Evolutionary conservation across 2,113 vertebrate genomes (phyloP).

Genomic region (Strigops habroptila): DNA sequence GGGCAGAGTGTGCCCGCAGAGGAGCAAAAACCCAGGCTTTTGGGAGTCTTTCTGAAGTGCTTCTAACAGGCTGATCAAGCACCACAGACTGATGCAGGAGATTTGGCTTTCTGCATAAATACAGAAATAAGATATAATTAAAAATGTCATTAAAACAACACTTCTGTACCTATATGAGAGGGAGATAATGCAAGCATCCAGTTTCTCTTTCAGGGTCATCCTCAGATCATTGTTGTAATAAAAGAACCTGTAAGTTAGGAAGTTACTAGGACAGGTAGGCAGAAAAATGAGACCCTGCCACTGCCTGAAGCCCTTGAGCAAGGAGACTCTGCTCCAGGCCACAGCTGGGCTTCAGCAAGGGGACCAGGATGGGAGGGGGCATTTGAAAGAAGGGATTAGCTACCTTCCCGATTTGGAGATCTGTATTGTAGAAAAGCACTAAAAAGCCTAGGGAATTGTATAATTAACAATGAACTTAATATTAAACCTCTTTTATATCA

Average conservation of each 20-base stretch:
- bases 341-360: fast-evolving
- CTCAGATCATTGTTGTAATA: fast-evolving
- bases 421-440: fast-evolving
- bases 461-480: background rate
- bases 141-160: background rate
- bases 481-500: background rate
- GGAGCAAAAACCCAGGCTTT: background rate
- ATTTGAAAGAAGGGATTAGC: background rate
- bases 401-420: background rate
- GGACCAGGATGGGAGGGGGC: fast-evolving
- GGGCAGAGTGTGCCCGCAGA: too few species aligned
- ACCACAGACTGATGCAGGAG: background rate
- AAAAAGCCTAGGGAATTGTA: background rate
- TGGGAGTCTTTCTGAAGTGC: too few species aligned
- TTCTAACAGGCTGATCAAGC: background rate
- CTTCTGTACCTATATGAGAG: fast-evolving
- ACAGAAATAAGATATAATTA: background rate
- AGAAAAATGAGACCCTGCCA: fast-evolving
- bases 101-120: background rate
- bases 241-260: background rate
- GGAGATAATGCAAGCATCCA: fast-evolving
- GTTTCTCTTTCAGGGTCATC: background rate
- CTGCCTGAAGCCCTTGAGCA: fast-evolving
- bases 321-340: background rate
- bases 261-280: background rate